Percentiles rank a stretch among this genome's conserved stretches.
phyloP scores from a whole-genome alignment of 2,888 invertebrate genomes.

The Chrysolina oricalcia region DNA sequence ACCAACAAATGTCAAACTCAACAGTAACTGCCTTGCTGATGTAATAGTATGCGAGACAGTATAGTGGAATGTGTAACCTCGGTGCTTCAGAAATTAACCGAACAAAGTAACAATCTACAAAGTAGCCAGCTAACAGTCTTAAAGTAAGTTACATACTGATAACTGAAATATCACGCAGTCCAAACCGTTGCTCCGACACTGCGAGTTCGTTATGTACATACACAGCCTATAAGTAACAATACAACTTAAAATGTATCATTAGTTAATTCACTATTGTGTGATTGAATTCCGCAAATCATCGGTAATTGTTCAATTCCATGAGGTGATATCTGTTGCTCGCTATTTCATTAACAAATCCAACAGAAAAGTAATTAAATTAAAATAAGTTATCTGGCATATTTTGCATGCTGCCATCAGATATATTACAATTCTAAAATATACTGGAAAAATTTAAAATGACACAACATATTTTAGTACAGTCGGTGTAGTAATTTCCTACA shows the following conservation, averaged over 20 bases:
- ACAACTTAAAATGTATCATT: conserved; percentile 53
- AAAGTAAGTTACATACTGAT: conserved; percentile 70
- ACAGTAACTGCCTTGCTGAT: not conserved
- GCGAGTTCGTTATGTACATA: conserved; percentile 67
- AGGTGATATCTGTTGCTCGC: conserved; percentile 33
- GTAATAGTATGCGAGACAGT: conserved; percentile 6
- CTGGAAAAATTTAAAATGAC: conserved; percentile 38
- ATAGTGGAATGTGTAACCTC: conserved; percentile 43
- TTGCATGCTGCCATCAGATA: conserved; percentile 38
- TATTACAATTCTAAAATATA: conserved; percentile 34
- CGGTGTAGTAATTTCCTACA: no score
- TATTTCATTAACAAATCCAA: conserved; percentile 9
- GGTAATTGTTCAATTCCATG: conserved; percentile 36
- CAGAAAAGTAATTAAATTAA: conserved; percentile 28
- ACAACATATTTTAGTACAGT: no score
- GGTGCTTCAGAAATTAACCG: conserved; percentile 45
- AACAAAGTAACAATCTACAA: conserved; percentile 64
- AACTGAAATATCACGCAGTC: conserved; percentile 67
- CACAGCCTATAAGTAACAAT: conserved; percentile 71
- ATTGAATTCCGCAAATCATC: conserved; percentile 41
- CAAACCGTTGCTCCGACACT: conserved; percentile 67
- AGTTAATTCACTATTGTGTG: conserved; percentile 34
- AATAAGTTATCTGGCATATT: conserved; percentile 34
- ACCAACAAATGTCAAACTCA: not conserved
- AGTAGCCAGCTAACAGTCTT: conserved; percentile 71